These are phyloP conservation scores for Drosophila kikkawai DNA, from an alignment of 1,140 invertebrate genomes.

Conservation along the genomic window DNA sequence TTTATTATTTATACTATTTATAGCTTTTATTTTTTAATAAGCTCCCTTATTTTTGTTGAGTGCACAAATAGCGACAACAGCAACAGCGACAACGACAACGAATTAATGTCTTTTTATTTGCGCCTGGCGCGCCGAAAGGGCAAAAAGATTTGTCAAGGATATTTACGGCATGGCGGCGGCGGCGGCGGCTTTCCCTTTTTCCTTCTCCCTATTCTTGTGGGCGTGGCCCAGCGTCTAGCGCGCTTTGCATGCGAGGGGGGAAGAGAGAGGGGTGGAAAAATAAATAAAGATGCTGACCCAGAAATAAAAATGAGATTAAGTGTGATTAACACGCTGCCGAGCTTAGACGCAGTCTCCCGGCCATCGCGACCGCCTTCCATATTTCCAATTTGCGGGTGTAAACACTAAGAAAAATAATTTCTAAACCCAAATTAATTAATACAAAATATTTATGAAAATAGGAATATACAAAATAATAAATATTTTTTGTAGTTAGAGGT, in stretches of 20 bases:
- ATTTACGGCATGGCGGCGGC: slow-evolving; percentile 67
- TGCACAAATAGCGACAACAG: slow-evolving; percentile 20
- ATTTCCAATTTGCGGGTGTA: slow-evolving; percentile 32
- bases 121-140: slow-evolving; percentile 77
- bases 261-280: slow-evolving; percentile 6
- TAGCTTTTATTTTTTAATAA: too few relatives aligned
- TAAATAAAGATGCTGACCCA: slow-evolving; percentile 82
- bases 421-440: background rate
- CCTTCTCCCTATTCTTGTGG: background rate
- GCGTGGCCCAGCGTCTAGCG: slow-evolving; percentile 48
- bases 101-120: slow-evolving; percentile 83
- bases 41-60: background rate
- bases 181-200: slow-evolving; percentile 14
- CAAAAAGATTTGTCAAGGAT: slow-evolving; percentile 83
- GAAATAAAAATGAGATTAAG: slow-evolving; percentile 84
- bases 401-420: slow-evolving; percentile 10
- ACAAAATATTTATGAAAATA: too few relatives aligned
- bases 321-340: slow-evolving; percentile 82
- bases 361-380: slow-evolving; percentile 39
- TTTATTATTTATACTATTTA: background rate
- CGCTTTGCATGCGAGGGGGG: slow-evolving; percentile 59
- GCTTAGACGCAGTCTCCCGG: slow-evolving; percentile 42
- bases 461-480: background rate
- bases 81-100: slow-evolving; percentile 68
- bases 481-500: background rate